A percentile compares a stretch with the other conserved stretches of the same genome.
Evolutionary conservation across 2,113 vertebrate genomes (phyloP).

Genomic region (Seriola aureovittata): DNA sequence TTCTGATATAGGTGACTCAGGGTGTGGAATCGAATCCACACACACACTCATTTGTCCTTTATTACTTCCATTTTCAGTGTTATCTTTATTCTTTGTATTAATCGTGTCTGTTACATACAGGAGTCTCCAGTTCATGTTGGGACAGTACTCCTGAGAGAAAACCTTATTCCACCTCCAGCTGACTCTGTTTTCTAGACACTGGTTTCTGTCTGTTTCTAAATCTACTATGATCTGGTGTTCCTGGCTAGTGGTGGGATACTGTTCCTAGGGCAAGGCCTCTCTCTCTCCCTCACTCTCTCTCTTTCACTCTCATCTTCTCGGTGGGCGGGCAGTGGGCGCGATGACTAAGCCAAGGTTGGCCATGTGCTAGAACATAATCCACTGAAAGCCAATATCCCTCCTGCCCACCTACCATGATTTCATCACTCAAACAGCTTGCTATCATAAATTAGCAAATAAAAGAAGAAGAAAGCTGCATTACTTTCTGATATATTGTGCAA

Average conservation of each 20-base stretch:
- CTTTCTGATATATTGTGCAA: conserved; percentile 17
- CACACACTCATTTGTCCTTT: background rate
- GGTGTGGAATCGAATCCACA: too few relatives aligned
- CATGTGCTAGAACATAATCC: conserved; percentile 78
- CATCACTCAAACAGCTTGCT: conserved; percentile 72
- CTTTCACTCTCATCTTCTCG: conserved; percentile 70
- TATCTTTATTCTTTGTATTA: conserved; percentile 14
- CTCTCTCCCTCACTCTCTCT: conserved; percentile 42
- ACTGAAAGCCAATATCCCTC: conserved; percentile 79
- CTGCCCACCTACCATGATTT: conserved; percentile 78
- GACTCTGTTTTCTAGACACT: conserved; percentile 15
- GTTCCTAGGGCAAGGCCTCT: conserved; percentile 68
- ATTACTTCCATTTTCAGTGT: conserved; percentile 9
- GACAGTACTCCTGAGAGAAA: background rate
- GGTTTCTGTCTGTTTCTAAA: conserved; percentile 41
- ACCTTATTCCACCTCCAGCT: conserved; percentile 10
- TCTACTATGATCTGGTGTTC: conserved; percentile 36
- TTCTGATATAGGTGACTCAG: background rate
- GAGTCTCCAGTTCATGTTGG: conserved; percentile 17
- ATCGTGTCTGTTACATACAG: background rate
- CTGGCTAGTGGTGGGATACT: conserved; percentile 53
- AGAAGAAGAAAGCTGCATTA: conserved; percentile 39
- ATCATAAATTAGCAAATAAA: conserved; percentile 69
- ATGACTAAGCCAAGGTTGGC: conserved; percentile 83
- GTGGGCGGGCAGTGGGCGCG: conserved; percentile 79